These are phyloP conservation scores for Polyommatus iphigenia DNA, from an alignment of 2,888 invertebrate genomes.

Conservation along the genomic window DNA sequence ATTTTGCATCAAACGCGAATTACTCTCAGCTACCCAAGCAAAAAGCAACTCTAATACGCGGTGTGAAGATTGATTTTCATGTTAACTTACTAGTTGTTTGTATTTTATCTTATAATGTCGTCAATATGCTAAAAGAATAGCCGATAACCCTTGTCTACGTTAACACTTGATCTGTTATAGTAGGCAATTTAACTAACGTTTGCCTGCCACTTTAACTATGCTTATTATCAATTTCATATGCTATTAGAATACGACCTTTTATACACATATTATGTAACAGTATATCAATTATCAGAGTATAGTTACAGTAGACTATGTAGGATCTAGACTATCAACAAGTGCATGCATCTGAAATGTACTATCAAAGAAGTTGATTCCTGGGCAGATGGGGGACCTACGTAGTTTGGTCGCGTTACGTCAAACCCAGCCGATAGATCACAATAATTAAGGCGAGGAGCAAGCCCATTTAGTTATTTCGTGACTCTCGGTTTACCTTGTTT, in stretches of 20 bases:
- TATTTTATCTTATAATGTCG: conserved; percentile 16
- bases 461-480: too few species aligned
- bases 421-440: too few species aligned
- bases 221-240: background rate
- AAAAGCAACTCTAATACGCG: conserved; percentile 1
- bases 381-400: too few species aligned
- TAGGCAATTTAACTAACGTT: background rate
- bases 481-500: too few species aligned
- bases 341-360: too few species aligned
- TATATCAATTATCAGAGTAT: background rate
- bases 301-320: too few species aligned
- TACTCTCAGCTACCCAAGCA: background rate
- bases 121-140: conserved; percentile 22
- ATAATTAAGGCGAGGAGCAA: too few species aligned
- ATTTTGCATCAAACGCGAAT: conserved; percentile 26
- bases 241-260: background rate
- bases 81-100: background rate
- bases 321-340: too few species aligned
- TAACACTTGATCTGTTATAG: background rate
- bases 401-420: too few species aligned
- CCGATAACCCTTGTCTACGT: background rate
- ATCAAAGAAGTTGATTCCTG: too few species aligned
- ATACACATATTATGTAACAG: too few species aligned
- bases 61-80: background rate
- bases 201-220: background rate